Base-by-base conservation (phyloP, 2,797 vertebrate genomes). In the Sebastes itinus region DNA sequence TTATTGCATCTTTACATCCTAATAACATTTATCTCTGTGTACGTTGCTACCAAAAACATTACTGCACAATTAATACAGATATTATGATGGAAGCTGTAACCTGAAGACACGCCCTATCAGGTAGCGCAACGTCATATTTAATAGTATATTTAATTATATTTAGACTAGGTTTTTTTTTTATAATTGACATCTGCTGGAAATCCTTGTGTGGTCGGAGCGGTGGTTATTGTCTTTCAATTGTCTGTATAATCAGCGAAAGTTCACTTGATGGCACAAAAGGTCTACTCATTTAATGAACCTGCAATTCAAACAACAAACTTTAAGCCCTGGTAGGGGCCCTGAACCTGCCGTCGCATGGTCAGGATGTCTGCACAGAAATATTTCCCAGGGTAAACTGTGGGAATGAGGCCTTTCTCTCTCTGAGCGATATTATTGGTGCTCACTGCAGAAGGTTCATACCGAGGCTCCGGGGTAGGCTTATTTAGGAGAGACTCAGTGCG, bases 341-440 rank as follows among this genome's bases (percentile, higher is more conserved):
- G 80, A 84, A 88, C 84, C 82, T 85, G 65, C 73, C 10, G 13
- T 60, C 1, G 4, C 59, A 35, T 55, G 32, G 84, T 73, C 75
- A 86, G 80, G 61, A 88, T 87, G 86, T 89, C 89, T 91, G 88
- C 63, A 58, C 30, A 60, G 46, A 65, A 78, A 72, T 82, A 59
- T 91, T 93, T 94, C 92, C 91, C 93, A 94, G 87, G 88, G 77
- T 89, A 23, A 63, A 76, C 77, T 93, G 93, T 94, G 93, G 92
- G 94, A 94, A 94, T 78, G 61, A 69, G 68, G 80, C 61, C 68
- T 72, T 68, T 42, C 82, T 52, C 83, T 49, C 81, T 62, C 78
- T 49, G 72, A 60, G 38, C 22, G 4, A 70, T 85, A 82, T 89
- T 89, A 83, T 84, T 83, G 78, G 65, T 82, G 72, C 69, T 85